phyloP scores from a whole-genome alignment of 2,888 invertebrate species.

The Coelogynopora nodosa region DNA sequence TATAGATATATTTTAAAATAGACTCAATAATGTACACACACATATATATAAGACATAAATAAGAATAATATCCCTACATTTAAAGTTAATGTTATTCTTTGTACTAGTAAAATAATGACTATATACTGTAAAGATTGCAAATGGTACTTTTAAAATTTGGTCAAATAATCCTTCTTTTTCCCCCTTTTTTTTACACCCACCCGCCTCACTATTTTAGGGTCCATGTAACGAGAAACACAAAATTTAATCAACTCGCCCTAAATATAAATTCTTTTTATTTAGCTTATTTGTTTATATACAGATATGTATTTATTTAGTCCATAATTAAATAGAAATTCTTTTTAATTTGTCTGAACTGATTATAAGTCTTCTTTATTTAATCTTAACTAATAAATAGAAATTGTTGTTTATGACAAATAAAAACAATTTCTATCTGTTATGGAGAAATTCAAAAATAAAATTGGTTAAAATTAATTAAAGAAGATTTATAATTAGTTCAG shows the following conservation, averaged over 20 bases:
- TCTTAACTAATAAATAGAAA: too few relatives aligned
- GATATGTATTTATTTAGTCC: too few relatives aligned
- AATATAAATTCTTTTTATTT: not conserved
- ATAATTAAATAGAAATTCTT: too few relatives aligned
- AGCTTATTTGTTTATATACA: too few relatives aligned
- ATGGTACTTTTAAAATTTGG: not conserved
- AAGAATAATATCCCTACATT: not conserved
- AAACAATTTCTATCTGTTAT: too few relatives aligned
- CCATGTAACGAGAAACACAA: not conserved
- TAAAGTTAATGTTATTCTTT: not conserved
- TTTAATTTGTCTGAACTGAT: too few relatives aligned
- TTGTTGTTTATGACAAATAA: too few relatives aligned
- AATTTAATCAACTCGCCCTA: not conserved
- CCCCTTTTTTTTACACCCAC: not conserved
- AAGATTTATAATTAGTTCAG: too few relatives aligned
- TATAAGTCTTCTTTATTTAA: too few relatives aligned
- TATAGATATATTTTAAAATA: not conserved
- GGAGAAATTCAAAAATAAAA: too few relatives aligned
- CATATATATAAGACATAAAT: not conserved
- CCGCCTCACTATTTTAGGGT: not conserved
- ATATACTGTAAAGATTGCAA: not conserved
- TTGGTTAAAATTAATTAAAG: too few relatives aligned
- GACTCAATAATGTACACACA: not conserved
- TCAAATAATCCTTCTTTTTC: not conserved
- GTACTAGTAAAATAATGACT: not conserved